Evolutionary conservation across 1,140 invertebrate genomes (phyloP).

Genomic region (Brachionus rotundiformis): DNA sequence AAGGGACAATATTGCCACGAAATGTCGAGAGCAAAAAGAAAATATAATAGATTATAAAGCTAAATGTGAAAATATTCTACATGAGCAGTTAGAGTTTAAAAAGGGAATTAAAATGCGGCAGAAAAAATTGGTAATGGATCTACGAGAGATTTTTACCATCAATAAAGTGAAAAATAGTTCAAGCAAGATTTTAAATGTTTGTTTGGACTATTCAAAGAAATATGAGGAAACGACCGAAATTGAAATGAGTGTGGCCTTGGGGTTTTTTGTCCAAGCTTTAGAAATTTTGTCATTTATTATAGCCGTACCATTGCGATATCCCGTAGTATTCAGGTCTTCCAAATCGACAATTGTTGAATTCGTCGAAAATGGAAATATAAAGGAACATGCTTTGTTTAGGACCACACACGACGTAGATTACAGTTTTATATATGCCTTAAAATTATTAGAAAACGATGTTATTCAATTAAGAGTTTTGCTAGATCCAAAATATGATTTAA

Average conservation of each 20-base stretch:
- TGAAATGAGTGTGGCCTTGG: background rate
- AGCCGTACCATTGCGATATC: slow-evolving; percentile 2
- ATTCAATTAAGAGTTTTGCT: slow-evolving; percentile 24
- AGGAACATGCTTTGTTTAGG: slow-evolving; percentile 24
- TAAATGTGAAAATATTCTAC: background rate
- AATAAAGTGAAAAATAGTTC: background rate
- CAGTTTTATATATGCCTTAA: slow-evolving; percentile 1
- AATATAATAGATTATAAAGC: background rate
- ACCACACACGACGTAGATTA: background rate
- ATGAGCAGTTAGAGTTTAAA: background rate
- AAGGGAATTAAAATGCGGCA: background rate
- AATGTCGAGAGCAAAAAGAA: background rate
- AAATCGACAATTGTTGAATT: slow-evolving; percentile 39
- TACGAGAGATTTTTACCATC: slow-evolving; percentile 13
- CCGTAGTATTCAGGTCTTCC: background rate
- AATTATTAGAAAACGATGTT: slow-evolving; percentile 11
- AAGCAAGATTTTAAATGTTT: background rate
- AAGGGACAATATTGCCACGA: background rate
- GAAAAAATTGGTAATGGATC: background rate
- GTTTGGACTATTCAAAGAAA: background rate
- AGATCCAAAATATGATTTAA: background rate
- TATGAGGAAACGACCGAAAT: background rate
- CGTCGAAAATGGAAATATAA: background rate
- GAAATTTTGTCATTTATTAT: background rate
- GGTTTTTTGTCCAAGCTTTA: background rate